These are phyloP conservation scores for Phrynocephalus guinanensis DNA, from an alignment of 2,797 vertebrate genomes.

Conservation along the genomic window DNA sequence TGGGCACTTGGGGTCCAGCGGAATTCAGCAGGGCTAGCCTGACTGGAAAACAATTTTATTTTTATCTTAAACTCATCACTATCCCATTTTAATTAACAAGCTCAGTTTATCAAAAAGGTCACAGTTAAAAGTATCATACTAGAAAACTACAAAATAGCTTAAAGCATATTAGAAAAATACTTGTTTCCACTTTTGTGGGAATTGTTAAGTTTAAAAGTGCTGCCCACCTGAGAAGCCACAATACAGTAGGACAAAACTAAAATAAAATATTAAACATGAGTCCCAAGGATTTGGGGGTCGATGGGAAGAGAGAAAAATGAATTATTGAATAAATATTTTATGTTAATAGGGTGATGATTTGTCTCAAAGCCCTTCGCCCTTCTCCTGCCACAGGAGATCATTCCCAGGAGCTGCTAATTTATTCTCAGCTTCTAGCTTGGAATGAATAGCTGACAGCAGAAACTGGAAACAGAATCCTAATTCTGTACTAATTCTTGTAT, in stretches of 20 bases:
- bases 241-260: neutral
- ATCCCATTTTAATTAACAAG: neutral
- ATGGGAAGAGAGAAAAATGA: neutral
- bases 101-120: neutral
- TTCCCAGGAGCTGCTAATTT: constrained; percentile 25
- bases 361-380: neutral
- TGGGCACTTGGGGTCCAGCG: too few relatives aligned
- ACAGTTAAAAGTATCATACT: neutral
- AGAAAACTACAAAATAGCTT: neutral
- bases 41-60: too few relatives aligned
- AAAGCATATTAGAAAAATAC: neutral
- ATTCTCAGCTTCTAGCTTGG: neutral
- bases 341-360: neutral
- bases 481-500: neutral
- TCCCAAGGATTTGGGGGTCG: neutral
- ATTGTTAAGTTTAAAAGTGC: neutral
- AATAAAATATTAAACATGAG: neutral
- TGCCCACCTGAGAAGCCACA: neutral
- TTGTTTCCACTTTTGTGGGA: neutral
- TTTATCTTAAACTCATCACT: too few relatives aligned
- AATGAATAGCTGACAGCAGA: constrained; percentile 12
- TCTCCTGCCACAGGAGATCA: neutral
- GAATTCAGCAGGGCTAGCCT: too few relatives aligned
- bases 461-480: constrained; percentile 7
- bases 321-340: constrained; percentile 1